Percentiles rank a stretch among this genome's conserved stretches.
phyloP scores from a whole-genome alignment of 1,140 invertebrate species.

The Saccostrea glomerata region DNA sequence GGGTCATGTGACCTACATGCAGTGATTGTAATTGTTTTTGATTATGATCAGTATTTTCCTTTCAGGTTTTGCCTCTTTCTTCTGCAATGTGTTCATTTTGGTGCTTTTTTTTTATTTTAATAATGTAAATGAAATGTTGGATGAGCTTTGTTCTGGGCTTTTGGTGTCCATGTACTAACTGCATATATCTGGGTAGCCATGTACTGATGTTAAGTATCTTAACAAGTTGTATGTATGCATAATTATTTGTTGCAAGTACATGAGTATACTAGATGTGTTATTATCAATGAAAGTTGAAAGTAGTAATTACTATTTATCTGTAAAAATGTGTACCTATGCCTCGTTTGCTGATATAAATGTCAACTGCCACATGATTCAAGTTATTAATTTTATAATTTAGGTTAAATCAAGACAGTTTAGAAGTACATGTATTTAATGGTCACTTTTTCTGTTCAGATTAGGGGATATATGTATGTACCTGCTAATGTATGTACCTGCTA shows the following conservation, averaged over 20 bases:
- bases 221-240: background rate
- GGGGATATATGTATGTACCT: no score
- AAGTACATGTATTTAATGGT: no score
- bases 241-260: background rate
- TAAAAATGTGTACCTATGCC: no score
- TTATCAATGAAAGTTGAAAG: background rate
- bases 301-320: no score
- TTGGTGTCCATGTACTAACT: background rate
- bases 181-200: background rate
- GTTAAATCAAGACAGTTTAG: no score
- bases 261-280: background rate
- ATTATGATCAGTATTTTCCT: no score
- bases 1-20: background rate
- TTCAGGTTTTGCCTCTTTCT: background rate
- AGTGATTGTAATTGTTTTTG: background rate
- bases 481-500: no score
- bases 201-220: background rate
- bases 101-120: background rate
- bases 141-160: background rate
- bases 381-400: no score
- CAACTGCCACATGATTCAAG: no score
- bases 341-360: no score
- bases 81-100: slow-evolving; percentile 22
- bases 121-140: background rate
- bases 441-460: no score